A percentile compares a stretch with the other conserved stretches of the same genome.
Evolutionary conservation across 2,113 vertebrate species (phyloP).

Genomic region (Rhea americana): DNA sequence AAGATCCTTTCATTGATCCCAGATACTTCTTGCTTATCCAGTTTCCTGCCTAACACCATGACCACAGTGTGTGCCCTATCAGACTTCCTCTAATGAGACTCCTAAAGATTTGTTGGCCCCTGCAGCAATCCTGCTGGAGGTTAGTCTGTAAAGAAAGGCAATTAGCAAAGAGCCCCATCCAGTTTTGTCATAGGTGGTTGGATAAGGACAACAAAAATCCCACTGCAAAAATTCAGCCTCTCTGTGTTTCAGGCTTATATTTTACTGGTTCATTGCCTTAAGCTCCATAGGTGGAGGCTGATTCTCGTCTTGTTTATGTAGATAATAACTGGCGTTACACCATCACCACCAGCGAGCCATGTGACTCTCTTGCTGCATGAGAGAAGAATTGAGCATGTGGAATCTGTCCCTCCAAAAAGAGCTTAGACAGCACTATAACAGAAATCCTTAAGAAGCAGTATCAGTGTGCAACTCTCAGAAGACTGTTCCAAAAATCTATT

Average conservation of each 20-base stretch:
- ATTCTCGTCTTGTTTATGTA: not conserved
- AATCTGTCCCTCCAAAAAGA: not conserved
- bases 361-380: accelerated
- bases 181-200: not conserved
- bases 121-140: not conserved
- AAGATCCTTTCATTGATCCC: not conserved
- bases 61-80: not conserved
- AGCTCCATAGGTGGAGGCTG: not conserved
- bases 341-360: not conserved
- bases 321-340: not conserved
- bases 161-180: not conserved
- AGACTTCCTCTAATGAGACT: not conserved
- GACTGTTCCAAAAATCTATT: not conserved
- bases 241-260: not conserved
- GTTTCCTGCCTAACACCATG: not conserved
- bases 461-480: not conserved
- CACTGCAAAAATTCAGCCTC: not conserved
- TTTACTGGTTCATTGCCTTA: not conserved
- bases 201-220: not conserved
- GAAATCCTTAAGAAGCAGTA: not conserved
- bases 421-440: not conserved
- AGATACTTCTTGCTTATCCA: not conserved
- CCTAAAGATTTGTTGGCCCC: not conserved
- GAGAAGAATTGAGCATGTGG: not conserved
- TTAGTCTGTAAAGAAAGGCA: not conserved